Evolutionary conservation across 1,140 invertebrate genomes (phyloP).

Genomic region (Adelges cooleyi): DNA sequence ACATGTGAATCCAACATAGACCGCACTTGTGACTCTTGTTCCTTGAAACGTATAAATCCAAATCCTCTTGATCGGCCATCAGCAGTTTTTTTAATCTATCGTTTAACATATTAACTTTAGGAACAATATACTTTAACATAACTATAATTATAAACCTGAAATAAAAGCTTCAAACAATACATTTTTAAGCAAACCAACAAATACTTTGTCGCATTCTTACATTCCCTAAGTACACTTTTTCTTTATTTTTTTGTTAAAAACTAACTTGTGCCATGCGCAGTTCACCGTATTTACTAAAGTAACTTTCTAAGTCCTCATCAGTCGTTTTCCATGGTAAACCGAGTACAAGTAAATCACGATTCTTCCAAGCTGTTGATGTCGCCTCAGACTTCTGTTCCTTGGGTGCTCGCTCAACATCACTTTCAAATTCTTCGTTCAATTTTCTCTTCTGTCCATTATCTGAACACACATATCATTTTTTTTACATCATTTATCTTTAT

Average conservation of each 20-base stretch:
- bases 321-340: constrained; percentile 68
- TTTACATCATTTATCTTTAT: constrained; percentile 1
- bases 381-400: constrained; percentile 25
- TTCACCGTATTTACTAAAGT: constrained; percentile 64
- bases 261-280: constrained; percentile 60
- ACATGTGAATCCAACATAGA: constrained; percentile 80
- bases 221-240: constrained; percentile 21
- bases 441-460: constrained; percentile 25
- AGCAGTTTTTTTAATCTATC: constrained; percentile 52
- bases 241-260: constrained; percentile 6
- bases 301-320: constrained; percentile 58
- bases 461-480: constrained; percentile 21
- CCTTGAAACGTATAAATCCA: constrained; percentile 90
- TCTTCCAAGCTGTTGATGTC: constrained; percentile 37
- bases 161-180: not conserved
- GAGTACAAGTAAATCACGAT: constrained; percentile 77
- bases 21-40: constrained; percentile 75
- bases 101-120: constrained; percentile 39
- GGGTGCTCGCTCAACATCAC: constrained; percentile 27
- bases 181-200: not conserved
- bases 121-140: not conserved
- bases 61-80: constrained; percentile 83
- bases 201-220: constrained; percentile 12
- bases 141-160: not conserved
- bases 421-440: constrained; percentile 26